Base-by-base conservation (phyloP, 2,113 vertebrate genomes). In the Ctenodactylus gundi region DNA sequence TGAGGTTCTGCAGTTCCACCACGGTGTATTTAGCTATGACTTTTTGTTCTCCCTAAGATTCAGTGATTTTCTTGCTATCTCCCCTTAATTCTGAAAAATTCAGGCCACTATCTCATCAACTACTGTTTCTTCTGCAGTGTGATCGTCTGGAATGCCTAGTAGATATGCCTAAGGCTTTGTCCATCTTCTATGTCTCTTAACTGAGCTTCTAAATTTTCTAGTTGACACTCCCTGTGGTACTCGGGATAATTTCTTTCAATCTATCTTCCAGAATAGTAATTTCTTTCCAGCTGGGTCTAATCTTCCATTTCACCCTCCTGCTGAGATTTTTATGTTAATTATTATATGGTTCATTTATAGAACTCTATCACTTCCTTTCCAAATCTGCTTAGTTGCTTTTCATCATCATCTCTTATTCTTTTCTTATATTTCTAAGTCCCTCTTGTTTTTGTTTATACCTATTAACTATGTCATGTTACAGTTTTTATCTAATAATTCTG, bases 211-310 rank as follows among this genome's bases (percentile, higher is more conserved):
- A 88, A 85, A 53, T 91, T 78, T 85, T 77, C 77, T 93, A 55
- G 77, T 91, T 91, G 77, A 62, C 36, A 85, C 62, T 72, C 21
- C 83, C 44, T 91, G 57, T 77, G 76, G 81, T 51, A 68, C 39
- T 86, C 64, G 65, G 73, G 78, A 82, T 89, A 93, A 91, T 93
- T 93, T 96, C 95, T 95, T 96, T 65, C n/a, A 68, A 29, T 90
- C 88, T 91, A 39, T 96, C 81, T 96, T 95, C 85, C 49, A 67
- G 55, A 81, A 90, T 57, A 60, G 76, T 96, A 92, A 93, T 96
- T 97, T 96, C 90, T 88, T 92, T 95, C 92, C 90, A 94, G 65
- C 90, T 96, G 82, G 91, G 49, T 94, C 96, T 96, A 95, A 93
- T 88, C 64, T 95, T 94, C 84, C 77, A 36, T 95, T 94, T 86